Percentiles rank a stretch among this genome's conserved stretches.
Conservation (phyloP, 2,797 vertebrate genomes). For the Halcyon leucocephala region DNA sequence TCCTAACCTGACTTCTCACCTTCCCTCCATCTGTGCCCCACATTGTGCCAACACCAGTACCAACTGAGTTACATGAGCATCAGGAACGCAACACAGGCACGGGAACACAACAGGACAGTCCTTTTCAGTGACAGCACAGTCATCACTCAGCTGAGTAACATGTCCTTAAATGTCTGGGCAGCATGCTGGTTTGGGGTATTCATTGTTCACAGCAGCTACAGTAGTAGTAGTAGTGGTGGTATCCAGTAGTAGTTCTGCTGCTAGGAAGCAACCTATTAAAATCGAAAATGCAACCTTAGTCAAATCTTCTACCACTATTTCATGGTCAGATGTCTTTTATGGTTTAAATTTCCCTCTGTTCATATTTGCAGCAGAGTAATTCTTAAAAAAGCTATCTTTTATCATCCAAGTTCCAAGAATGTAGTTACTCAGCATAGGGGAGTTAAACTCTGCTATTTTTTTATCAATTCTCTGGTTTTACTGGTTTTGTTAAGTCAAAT, state of each 20-base stretch:
- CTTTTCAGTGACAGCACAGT: neutral
- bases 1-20: neutral
- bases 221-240: no score
- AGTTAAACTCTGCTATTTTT: neutral
- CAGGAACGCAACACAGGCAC: neutral
- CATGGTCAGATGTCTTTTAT: neutral
- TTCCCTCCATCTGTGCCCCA: neutral
- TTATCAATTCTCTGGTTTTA: neutral
- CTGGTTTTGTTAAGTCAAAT: neutral
- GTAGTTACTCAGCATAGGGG: neutral
- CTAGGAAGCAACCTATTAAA: neutral
- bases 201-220: neutral
- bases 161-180: neutral
- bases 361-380: neutral
- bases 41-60: neutral
- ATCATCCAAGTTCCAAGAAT: neutral
- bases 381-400: neutral
- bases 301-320: neutral
- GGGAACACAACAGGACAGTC: neutral
- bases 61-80: no score
- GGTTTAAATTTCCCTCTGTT: neutral
- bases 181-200: neutral
- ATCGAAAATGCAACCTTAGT: neutral
- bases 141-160: neutral
- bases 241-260: neutral